Percentiles rank a stretch among this genome's conserved stretches.
These are phyloP conservation scores for Caenorhabditis remanei DNA, from an alignment of 1,140 invertebrate species.

Conservation along the genomic window DNA sequence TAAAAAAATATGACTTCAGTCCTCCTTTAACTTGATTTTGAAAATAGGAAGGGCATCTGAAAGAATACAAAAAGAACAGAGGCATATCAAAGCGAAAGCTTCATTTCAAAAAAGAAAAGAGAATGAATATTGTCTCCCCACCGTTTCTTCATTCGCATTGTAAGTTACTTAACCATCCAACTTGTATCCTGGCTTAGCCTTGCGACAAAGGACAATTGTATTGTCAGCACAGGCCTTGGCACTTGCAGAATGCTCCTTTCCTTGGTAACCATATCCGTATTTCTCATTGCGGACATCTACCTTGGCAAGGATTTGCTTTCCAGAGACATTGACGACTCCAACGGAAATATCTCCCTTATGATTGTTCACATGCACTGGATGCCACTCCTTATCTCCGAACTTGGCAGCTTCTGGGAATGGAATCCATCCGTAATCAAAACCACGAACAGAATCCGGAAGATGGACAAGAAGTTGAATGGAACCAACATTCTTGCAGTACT, in stretches of 20 bases:
- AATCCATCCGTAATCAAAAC: not conserved
- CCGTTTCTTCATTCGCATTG: not conserved
- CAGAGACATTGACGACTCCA: slow-evolving; percentile 60
- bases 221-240: slow-evolving; percentile 61
- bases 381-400: slow-evolving; percentile 68
- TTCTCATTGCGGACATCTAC: slow-evolving; percentile 69
- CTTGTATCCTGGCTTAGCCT: slow-evolving; percentile 66
- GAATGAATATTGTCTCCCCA: too few species aligned
- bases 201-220: slow-evolving; percentile 68
- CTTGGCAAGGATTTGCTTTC: slow-evolving; percentile 72
- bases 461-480: slow-evolving; percentile 65
- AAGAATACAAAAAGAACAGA: too few species aligned
- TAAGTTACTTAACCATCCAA: slow-evolving; percentile 42
- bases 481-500: slow-evolving; percentile 62
- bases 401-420: slow-evolving; percentile 2
- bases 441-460: not conserved
- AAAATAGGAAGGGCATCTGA: too few species aligned
- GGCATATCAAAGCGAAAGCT: too few species aligned
- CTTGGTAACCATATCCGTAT: slow-evolving; percentile 61
- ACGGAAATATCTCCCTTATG: slow-evolving; percentile 69
- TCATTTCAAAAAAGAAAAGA: too few species aligned
- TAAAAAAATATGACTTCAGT: too few species aligned
- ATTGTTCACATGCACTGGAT: slow-evolving; percentile 69
- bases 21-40: too few species aligned
- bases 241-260: slow-evolving; percentile 60